Conservation (phyloP, 2,888 invertebrate species). For the Salpingus planirostris region DNA sequence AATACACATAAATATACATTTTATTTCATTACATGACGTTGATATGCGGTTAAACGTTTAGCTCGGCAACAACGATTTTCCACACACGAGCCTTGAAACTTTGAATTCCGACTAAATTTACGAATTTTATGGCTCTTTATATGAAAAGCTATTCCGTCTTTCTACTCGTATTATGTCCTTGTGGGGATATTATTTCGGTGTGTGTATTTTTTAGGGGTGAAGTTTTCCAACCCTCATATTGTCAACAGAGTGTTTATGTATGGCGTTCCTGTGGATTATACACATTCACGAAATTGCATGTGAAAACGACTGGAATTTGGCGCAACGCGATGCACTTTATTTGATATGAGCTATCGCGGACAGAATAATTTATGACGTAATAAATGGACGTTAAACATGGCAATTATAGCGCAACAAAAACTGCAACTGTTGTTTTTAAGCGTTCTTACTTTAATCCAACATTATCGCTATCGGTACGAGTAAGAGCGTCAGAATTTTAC, state of each 20-base stretch:
- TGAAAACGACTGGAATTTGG: constrained; percentile 18
- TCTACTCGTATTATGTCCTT: no score
- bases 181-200: no score
- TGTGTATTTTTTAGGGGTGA: no score
- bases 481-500: no score
- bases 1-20: constrained; percentile 18
- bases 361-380: constrained; percentile 16
- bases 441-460: no score
- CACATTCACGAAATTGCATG: constrained; percentile 17
- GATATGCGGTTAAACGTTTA: constrained; percentile 10
- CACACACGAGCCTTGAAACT: no score
- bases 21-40: constrained; percentile 16
- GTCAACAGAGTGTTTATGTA: neutral
- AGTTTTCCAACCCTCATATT: no score
- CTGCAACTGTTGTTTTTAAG: constrained; percentile 11
- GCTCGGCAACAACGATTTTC: no score
- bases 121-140: no score
- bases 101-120: no score
- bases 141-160: no score
- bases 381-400: constrained; percentile 16
- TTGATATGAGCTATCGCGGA: constrained; percentile 12
- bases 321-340: constrained; percentile 16
- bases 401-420: constrained; percentile 15
- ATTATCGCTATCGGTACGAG: no score
- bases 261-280: constrained; percentile 3